These are phyloP conservation scores for Drosophila formosana DNA, from an alignment of 2,888 invertebrate genomes.

Conservation along the genomic window DNA sequence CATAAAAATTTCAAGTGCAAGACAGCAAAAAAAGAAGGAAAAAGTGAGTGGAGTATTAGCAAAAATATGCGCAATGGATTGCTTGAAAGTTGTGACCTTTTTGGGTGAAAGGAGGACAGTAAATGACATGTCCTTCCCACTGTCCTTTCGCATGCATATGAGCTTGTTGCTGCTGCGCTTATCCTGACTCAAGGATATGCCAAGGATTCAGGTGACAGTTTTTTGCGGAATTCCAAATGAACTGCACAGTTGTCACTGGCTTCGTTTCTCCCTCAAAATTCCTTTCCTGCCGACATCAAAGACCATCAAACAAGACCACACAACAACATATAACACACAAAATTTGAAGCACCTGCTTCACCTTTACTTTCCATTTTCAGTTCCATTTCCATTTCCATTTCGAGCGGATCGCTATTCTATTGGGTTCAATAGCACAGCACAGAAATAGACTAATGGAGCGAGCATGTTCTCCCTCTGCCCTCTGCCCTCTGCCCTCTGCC, in stretches of 20 bases:
- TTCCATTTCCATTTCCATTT: constrained; percentile 62
- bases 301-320: constrained; percentile 1
- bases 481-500: background rate
- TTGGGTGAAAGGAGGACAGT: constrained; percentile 38
- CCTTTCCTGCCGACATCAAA: constrained; percentile 16
- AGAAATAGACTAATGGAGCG: constrained; percentile 70
- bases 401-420: constrained; percentile 24
- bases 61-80: constrained; percentile 18
- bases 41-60: constrained; percentile 12
- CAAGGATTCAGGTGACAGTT: constrained; percentile 59
- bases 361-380: constrained; percentile 44
- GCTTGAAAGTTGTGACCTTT: constrained; percentile 58
- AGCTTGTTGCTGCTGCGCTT: constrained; percentile 41
- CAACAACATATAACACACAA: constrained; percentile 5
- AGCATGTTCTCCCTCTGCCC: background rate
- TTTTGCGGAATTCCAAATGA: constrained; percentile 63
- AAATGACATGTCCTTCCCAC: constrained; percentile 54
- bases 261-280: too few relatives aligned
- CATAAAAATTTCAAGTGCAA: constrained; percentile 62
- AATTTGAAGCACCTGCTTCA: constrained; percentile 23
- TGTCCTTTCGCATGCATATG: constrained; percentile 47
- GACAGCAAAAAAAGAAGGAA: constrained; percentile 20
- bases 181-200: constrained; percentile 57
- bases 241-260: constrained; percentile 49
- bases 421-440: constrained; percentile 77